Base-by-base conservation (phyloP, 2,888 invertebrate genomes). In the Melangyna quadrimaculata region DNA sequence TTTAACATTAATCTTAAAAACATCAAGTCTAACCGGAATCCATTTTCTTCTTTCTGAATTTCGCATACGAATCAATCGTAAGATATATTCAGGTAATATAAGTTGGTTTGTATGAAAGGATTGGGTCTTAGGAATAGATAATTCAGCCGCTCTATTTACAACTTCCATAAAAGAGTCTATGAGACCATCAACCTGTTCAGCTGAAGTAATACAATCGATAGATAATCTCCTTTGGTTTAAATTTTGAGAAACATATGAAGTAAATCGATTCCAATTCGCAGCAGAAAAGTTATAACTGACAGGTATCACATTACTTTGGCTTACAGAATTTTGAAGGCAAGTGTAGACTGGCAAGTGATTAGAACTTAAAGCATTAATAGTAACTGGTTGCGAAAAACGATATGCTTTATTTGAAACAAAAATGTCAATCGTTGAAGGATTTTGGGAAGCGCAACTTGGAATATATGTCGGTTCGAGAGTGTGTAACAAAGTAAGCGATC, bases 51-150 rank as follows among this genome's bases (percentile, higher is more conserved):
- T 53, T 27, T 53, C 53, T 10, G 55, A n/a, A 55, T 55, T 55
- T 6, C 55, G 55, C 55, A 55, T 7, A 17, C 55, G 29, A 29
- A 55, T 55, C n/a, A 55, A 29, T 14, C 29, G 5, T 55, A 55
- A 55, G 7, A 55, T 27, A 27, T 14, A 55, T 10, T 55, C 27
- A 8, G 55, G 55, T 5, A 55, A 55, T 9, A 29, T 27, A 8
- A 17, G 6, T 35, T 35, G 57, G 19, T 35, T 57, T 57, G 35
- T 5, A 35, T 35, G 35, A 35, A 57, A 32, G 12, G 57, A 19
- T 35, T 57, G 57, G 57, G 32, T 57, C 32, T 57, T 35, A 57
- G 32, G 57, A 57, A 57, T 19, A 17, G 57, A 55, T n/a, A 53
- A 24, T 27, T 53, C 53, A n/a, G n/a, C n/a, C n/a, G n/a, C n/a